Base-by-base conservation (phyloP, 2,113 vertebrate species). In the Nipponia nippon region DNA sequence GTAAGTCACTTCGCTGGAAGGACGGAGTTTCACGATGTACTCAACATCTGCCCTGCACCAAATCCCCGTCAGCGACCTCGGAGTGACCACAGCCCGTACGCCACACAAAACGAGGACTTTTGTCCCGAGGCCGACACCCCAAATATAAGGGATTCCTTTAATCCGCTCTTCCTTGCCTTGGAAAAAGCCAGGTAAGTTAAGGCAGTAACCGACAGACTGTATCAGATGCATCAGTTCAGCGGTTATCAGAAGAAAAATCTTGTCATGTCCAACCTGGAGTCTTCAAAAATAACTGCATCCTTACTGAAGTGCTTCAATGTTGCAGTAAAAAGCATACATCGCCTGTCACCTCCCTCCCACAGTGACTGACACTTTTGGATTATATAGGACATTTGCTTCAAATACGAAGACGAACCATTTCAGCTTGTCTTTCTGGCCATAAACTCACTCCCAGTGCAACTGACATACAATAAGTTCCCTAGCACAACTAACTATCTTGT, bases 51-150 rank as follows among this genome's bases (percentile, higher is more conserved):
- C 40, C 59, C 42, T 62, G 44, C 19, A 78, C 55, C 32, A 53
- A 86, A 63, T 7, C 67, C 30, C 30, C 21, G 25, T 4, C 49
- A 20, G 55, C 9, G 52, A 83, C 49, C 55, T 9, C 32, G 13
- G 59, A 77, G 36, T 10, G 30, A 52, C 46, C 85, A 59, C 4
- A 3, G 63, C 27, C 84, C 11, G 0, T 19, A 27, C 0, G 0
- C 36, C 72, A 90, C 44, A 76, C 16, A 52, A 67, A 81, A 20
- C 0, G 1, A 13, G 30, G 25, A 70, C 29, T 55, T 69, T 29
- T 82, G 44, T 59, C 34, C 55, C 18, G 6, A 83, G 15, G 61
- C 40, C 80, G 44, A 72, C 30, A 73, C 20, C 18, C 13, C 18
- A 91, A 19, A 76, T 34, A 23, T 4, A 77, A 29, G 10, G 17